Conservation (phyloP, 2,888 invertebrate genomes). For the Xylophagus ater region DNA sequence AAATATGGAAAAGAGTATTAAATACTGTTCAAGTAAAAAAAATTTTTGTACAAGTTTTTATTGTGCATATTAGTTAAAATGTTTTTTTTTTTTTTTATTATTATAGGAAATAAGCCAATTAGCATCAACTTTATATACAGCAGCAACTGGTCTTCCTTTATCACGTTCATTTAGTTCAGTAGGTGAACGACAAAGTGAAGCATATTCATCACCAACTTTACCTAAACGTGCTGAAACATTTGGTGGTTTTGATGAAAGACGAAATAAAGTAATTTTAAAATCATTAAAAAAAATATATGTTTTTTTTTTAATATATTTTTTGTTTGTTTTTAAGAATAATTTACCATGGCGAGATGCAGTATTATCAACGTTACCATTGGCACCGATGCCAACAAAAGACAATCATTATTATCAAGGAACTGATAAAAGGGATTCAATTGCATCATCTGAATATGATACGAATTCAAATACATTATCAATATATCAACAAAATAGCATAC, state of each 20-base stretch:
- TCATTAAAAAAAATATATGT: neutral
- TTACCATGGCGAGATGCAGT: slow-evolving; percentile 43
- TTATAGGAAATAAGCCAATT: slow-evolving; percentile 60
- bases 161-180: slow-evolving; percentile 89
- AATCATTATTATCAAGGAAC: slow-evolving; percentile 17
- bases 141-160: slow-evolving; percentile 56
- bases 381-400: slow-evolving; percentile 28
- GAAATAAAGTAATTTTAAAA: slow-evolving; percentile 27
- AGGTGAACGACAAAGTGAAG: slow-evolving; percentile 80
- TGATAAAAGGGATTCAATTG: slow-evolving; percentile 16
- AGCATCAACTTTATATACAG: slow-evolving; percentile 60
- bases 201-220: slow-evolving; percentile 73
- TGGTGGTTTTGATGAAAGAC: slow-evolving; percentile 76
- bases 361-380: slow-evolving; percentile 39
- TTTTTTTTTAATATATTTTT: slow-evolving; percentile 2
- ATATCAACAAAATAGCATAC: slow-evolving; percentile 18
- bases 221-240: slow-evolving; percentile 93
- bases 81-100: slow-evolving; percentile 1
- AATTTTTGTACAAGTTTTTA: neutral
- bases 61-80: neutral
- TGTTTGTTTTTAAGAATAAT: slow-evolving; percentile 17
- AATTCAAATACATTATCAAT: slow-evolving; percentile 14
- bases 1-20: slow-evolving; percentile 70
- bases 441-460: slow-evolving; percentile 13
- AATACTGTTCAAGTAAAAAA: slow-evolving; percentile 30